Evolutionary conservation across 1,140 invertebrate genomes (phyloP).

Genomic region (Brachystomella parvula): DNA sequence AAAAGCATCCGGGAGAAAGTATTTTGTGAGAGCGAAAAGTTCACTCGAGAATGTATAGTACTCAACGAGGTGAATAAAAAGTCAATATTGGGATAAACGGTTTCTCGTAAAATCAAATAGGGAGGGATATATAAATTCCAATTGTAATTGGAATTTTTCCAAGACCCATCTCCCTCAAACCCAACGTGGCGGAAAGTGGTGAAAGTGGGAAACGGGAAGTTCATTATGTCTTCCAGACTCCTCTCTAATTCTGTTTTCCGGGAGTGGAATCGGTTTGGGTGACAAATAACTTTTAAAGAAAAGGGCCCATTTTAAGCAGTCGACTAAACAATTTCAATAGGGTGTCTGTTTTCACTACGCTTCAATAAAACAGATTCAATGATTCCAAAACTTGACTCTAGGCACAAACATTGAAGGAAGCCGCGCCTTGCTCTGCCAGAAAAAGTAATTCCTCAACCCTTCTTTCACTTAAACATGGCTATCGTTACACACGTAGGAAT

Average conservation of each 20-base stretch:
- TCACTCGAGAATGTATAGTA: background rate
- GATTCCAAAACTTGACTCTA: no score
- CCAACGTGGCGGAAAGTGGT: background rate
- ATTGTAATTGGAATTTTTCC: constrained; percentile 39
- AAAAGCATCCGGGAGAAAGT: background rate
- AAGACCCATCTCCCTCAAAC: background rate
- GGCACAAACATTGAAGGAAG: no score
- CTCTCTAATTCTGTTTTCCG: background rate
- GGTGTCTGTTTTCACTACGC: background rate
- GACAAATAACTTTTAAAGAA: constrained; percentile 35
- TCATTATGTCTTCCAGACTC: background rate
- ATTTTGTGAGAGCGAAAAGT: background rate
- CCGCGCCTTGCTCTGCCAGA: no score
- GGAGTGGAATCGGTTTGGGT: constrained; percentile 6
- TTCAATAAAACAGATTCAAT: background rate
- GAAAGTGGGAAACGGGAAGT: background rate
- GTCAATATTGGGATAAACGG: constrained; percentile 40
- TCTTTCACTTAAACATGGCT: no score
- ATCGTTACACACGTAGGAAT: no score
- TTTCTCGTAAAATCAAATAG: constrained; percentile 40
- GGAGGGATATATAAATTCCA: constrained; percentile 39
- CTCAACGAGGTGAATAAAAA: constrained; percentile 39
- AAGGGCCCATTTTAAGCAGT: constrained; percentile 34
- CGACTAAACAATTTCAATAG: constrained; percentile 27
- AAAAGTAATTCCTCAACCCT: no score